Evolutionary conservation across 2,797 vertebrate species (phyloP).

Genomic region (Micrastur ruficollis): DNA sequence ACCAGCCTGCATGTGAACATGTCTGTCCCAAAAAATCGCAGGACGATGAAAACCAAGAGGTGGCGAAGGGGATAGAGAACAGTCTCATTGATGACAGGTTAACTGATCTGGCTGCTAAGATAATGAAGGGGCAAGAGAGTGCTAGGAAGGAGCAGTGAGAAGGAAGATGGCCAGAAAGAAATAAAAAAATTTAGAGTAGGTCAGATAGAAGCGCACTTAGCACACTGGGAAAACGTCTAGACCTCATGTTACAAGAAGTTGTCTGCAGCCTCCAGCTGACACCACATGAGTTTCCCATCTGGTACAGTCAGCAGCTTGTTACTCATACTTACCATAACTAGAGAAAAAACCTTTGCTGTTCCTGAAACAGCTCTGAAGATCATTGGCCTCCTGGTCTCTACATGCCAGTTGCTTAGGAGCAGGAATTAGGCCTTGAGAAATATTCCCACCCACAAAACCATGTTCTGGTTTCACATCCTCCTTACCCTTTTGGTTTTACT

Average conservation of each 20-base stretch:
- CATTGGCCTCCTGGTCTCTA: not conserved
- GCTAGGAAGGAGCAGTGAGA: not conserved
- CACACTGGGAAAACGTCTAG: not conserved
- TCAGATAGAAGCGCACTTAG: not conserved
- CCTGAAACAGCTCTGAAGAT: not conserved
- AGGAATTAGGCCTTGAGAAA: not conserved
- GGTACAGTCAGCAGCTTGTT: not conserved
- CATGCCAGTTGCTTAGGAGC: not conserved
- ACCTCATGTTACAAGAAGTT: not conserved
- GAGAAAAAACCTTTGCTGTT: not conserved
- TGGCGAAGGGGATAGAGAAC: not conserved
- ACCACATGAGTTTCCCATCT: not conserved
- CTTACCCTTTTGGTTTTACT: not conserved
- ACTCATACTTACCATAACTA: not conserved
- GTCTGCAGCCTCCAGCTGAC: not conserved
- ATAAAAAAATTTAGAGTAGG: not conserved
- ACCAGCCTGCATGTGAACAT: not conserved
- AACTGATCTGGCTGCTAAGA: not conserved
- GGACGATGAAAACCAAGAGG: not conserved
- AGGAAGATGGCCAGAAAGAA: not conserved
- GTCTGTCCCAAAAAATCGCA: not conserved
- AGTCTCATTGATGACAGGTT: not conserved
- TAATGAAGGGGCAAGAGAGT: not conserved
- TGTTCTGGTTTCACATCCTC: not conserved
- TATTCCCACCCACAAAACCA: not conserved